Base-by-base conservation (phyloP, 53 echinoderm and acorn worm genomes). In the Crossaster papposus region DNA sequence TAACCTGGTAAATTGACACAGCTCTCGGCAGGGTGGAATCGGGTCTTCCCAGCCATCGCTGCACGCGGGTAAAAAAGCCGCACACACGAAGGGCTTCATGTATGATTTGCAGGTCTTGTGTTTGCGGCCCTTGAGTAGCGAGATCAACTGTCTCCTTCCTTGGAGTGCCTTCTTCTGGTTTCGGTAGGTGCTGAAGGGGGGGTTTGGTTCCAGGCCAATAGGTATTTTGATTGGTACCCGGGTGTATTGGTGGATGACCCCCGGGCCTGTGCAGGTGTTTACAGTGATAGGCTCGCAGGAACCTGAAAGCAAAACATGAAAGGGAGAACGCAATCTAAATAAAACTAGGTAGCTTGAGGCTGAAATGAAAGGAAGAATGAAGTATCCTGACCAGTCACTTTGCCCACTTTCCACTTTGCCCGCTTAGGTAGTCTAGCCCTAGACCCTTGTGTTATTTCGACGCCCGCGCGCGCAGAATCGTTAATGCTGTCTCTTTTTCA, bases 71-170 rank as follows among this genome's bases (percentile, higher is more conserved):
- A 84, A 18, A 30, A 31, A 54, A 15, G 71, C 84, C 14, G 84
- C 84, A 71, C 84, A 84, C 4, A 32, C 54, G n/a, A 84, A 84
- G 18, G 84, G 72, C 31, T 84, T 84, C 30, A 72, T 44, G 52
- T 65, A 64, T 2, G 29, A 31, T 51, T 71, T 71, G 31, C 84
- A 84, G 0, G 6, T 30, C 84, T 72, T 84, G 51, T 36, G 36
- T 2, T 12, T 44, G 17, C 72, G 71, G 14, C 78, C 78, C 26
- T 78, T 78, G 2, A 84, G 84, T 12, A 35, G 71, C 22, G 72
- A 72, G 30, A 72, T 33, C 0, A 70, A 30, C 11, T 70, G 71
- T 0, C 73, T 37, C 30, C 1, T 84, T 24, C 33, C 31, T 6
- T 32, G 9, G 20, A 71, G 51, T 2, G 84, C 4, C n/a, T 72